These are phyloP conservation scores for Muntiacus muntjak DNA, from an alignment of 2,113 vertebrate species.

Conservation along the genomic window DNA sequence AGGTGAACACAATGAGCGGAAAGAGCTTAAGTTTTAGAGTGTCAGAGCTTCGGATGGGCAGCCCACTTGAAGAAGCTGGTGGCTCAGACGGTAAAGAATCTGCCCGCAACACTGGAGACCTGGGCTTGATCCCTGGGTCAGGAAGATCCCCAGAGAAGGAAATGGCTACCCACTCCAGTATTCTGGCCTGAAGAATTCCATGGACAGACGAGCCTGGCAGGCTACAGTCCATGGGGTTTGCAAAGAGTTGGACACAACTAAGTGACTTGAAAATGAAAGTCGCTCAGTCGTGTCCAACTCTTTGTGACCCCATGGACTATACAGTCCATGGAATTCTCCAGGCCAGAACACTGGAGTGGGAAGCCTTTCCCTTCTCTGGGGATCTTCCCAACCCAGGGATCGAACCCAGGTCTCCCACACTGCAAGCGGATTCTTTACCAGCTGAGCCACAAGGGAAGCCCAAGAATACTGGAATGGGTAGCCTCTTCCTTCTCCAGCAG, in stretches of 20 bases:
- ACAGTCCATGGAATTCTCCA: background rate
- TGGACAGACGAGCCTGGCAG: background rate
- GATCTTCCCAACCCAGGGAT: background rate
- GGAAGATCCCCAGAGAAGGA: background rate
- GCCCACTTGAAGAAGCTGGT: background rate
- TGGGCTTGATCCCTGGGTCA: background rate
- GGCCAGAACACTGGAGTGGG: background rate
- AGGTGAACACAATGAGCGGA: background rate
- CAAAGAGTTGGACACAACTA: background rate
- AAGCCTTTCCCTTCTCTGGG: background rate
- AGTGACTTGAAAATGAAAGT: background rate
- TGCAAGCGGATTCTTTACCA: background rate
- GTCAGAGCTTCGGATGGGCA: background rate
- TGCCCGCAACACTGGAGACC: fast-evolving
- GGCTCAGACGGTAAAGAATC: background rate
- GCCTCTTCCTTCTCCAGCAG: background rate
- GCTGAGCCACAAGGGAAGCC: background rate
- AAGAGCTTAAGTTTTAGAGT: background rate
- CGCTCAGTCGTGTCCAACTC: background rate
- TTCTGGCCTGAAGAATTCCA: background rate
- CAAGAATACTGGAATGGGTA: background rate
- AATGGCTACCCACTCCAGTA: background rate
- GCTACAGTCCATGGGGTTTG: background rate
- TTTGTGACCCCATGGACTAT: background rate
- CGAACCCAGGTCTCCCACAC: fast-evolving